Percentiles rank a stretch among this genome's conserved stretches.
These are phyloP conservation scores for Sceloporus undulatus DNA, from an alignment of 2,113 vertebrate genomes.

Conservation along the genomic window DNA sequence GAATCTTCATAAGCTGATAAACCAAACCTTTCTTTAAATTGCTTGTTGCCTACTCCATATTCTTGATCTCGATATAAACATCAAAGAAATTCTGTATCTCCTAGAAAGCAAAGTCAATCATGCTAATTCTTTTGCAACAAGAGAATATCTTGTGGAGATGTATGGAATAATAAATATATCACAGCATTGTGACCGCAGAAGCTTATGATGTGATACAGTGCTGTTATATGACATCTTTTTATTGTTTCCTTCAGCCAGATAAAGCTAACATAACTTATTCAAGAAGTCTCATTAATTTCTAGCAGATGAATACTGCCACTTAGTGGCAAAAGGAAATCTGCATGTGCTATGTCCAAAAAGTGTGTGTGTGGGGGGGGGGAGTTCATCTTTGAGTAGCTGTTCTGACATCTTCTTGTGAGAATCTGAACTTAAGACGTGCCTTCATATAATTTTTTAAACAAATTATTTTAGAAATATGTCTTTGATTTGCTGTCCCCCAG, in stretches of 20 bases:
- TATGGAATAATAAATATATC: too few species aligned
- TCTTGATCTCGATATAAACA: neutral
- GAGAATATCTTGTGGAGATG: too few species aligned
- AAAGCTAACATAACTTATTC: neutral
- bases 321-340: neutral
- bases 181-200: too few species aligned
- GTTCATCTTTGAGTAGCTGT: too few species aligned
- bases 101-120: too few species aligned
- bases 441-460: neutral
- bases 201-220: too few species aligned
- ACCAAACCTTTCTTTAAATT: neutral
- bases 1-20: neutral
- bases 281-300: neutral
- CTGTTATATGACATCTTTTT: neutral
- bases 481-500: neutral
- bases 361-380: too few species aligned
- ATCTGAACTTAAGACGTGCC: neutral
- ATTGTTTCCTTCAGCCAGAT: constrained; percentile 10
- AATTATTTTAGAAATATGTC: neutral
- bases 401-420: neutral
- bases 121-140: too few species aligned
- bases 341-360: neutral
- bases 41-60: neutral
- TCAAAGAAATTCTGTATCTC: neutral
- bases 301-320: constrained; percentile 57